Percentiles rank a stretch among this genome's conserved stretches.
phyloP scores from a whole-genome alignment of 1,140 invertebrate species.

The Drosophila kanapiae region DNA sequence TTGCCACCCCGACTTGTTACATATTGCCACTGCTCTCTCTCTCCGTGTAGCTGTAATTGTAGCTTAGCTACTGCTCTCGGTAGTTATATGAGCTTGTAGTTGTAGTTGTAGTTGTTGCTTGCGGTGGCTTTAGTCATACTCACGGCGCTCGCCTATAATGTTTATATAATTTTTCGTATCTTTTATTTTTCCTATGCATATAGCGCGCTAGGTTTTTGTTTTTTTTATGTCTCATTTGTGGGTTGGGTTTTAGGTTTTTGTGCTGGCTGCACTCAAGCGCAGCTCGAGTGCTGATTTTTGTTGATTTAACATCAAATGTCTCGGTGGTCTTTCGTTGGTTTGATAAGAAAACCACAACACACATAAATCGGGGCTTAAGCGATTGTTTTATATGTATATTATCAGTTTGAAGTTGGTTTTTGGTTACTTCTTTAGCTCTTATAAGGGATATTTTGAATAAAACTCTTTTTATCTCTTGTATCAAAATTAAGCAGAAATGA shows the following conservation, averaged over 20 bases:
- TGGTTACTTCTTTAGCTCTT: not conserved
- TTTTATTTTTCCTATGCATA: slow-evolving; percentile 72
- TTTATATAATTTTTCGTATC: slow-evolving; percentile 82
- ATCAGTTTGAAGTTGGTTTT: not conserved
- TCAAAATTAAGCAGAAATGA: not conserved
- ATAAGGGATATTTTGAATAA: not conserved
- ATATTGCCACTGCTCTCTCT: slow-evolving; percentile 57
- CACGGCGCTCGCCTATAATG: slow-evolving; percentile 72
- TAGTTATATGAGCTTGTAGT: slow-evolving; percentile 30
- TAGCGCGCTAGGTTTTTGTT: slow-evolving; percentile 62
- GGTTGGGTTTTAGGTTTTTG: slow-evolving; percentile 45
- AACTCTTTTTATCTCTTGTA: no score
- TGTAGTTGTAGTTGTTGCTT: slow-evolving; percentile 48
- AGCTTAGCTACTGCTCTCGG: slow-evolving; percentile 49
- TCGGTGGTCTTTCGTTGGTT: slow-evolving; percentile 16
- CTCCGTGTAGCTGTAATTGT: slow-evolving; percentile 26
- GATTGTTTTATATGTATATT: not conserved
- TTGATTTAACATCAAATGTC: slow-evolving; percentile 18
- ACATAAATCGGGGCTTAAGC: slow-evolving; percentile 7
- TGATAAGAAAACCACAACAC: slow-evolving; percentile 30
- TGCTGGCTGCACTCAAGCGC: slow-evolving; percentile 30
- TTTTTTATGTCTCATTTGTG: slow-evolving; percentile 55
- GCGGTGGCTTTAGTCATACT: slow-evolving; percentile 79
- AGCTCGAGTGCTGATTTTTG: slow-evolving; percentile 22
- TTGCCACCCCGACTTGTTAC: slow-evolving; percentile 78